Evolutionary conservation across 2,797 vertebrate genomes (phyloP), one percentile per base, ranked within the genome.

Genomic region (Liasis olivaceus): DNA sequence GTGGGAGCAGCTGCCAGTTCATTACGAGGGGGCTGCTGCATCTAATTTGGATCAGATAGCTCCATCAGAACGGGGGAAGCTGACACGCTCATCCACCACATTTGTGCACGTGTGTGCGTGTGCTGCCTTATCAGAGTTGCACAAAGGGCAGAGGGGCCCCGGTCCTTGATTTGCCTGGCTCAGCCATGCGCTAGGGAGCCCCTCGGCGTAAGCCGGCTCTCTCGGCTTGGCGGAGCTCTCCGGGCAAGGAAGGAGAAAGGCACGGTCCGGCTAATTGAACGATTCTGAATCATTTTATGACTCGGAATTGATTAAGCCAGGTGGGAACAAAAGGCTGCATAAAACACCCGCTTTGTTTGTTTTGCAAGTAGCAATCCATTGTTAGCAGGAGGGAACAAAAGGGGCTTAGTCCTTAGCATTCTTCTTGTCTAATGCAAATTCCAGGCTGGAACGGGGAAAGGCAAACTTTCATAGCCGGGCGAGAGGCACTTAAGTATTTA

Each of bases 41-140:
- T 72, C 62, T 89, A 85, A 85, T 93, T 89, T 8, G 54, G 86
- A 91, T 89, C 62, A 85, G 92, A 93, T 91, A 91, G 90, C 26
- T 17, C 62, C 91, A 93, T 93, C 86, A n/a, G 72, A 36, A 89
- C 7, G 5, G 8, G 42, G 87, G 8, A 51, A 89, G 90, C 51
- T 60, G 60, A 54, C 47, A 69, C 85, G 86, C 60, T 84, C 24
- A 85, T 91, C 92, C 24, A 7, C 47, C 0, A 2, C 11, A 17
- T n/a, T 12, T 84, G 85, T 92, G 85, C 88, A 31, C 47, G 72
- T 42, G 31, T 72, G 3, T 7, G 15, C 1, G 72, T 22, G 54
- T 63, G 59, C 51, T 58, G 86, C 51, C 54, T 93, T 93, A 91
- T 93, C 90, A 5, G 54, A 26, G 59, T 47, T 60, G 31, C 58